These are phyloP conservation scores for Corythoichthys intestinalis DNA, from an alignment of 2,113 vertebrate genomes.

Conservation along the genomic window DNA sequence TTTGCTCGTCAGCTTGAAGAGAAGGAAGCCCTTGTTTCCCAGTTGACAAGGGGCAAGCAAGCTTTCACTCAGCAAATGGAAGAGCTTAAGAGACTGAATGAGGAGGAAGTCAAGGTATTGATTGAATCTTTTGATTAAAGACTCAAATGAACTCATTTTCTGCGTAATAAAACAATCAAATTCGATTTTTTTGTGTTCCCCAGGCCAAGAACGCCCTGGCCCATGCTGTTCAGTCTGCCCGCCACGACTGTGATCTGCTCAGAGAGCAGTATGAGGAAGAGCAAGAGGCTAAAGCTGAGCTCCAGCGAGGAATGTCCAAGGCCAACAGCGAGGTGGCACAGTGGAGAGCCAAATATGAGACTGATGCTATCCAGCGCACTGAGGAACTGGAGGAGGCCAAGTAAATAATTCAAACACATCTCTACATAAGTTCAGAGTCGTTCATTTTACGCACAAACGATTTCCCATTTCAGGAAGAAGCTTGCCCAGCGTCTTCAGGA, in stretches of 20 bases:
- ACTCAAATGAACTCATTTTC: neutral
- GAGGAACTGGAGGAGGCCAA: conserved; percentile 84
- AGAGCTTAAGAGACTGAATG: conserved; percentile 80
- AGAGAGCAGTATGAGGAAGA: conserved; percentile 83
- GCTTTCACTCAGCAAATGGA: conserved; percentile 79
- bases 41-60: conserved; percentile 78
- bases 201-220: conserved; percentile 87
- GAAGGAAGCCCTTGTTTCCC: conserved; percentile 78
- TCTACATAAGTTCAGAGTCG: no score
- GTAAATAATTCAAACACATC: conserved; percentile 45
- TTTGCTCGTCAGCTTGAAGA: conserved; percentile 76
- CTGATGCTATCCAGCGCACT: conserved; percentile 80
- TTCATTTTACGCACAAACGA: neutral
- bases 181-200: neutral
- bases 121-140: neutral
- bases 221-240: conserved; percentile 74
- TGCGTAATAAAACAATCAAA: neutral
- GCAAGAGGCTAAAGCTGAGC: conserved; percentile 78
- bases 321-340: conserved; percentile 83
- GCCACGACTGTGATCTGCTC: conserved; percentile 81
- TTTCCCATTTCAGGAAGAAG: neutral
- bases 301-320: conserved; percentile 81
- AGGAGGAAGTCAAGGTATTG: conserved; percentile 75
- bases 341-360: conserved; percentile 84
- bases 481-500: no score